Evolutionary conservation across 2,888 invertebrate genomes (phyloP).

Genomic region (Eupeodes latifasciatus): DNA sequence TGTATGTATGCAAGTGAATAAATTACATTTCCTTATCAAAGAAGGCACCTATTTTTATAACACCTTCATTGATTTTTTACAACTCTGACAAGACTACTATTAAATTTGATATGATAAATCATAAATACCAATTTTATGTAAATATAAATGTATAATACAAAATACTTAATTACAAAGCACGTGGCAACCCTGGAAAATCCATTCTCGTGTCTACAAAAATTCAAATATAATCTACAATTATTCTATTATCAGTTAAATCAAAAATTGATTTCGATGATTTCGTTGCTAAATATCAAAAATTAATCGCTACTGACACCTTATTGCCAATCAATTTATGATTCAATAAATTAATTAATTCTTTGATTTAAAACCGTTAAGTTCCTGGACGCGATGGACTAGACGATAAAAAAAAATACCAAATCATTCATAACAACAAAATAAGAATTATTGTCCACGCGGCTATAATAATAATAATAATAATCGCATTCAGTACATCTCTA

Average conservation of each 20-base stretch:
- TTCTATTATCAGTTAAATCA: conserved; percentile 14
- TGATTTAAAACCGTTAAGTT: conserved; percentile 57
- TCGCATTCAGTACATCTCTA: conserved; percentile 38
- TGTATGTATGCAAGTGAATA: too few relatives aligned
- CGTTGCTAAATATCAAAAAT: conserved; percentile 29
- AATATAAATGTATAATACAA: neutral
- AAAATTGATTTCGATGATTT: conserved; percentile 14
- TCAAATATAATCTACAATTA: neutral
- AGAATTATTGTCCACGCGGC: conserved; percentile 17
- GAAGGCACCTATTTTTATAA: neutral
- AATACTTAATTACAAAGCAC: neutral
- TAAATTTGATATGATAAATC: neutral
- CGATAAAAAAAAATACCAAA: conserved; percentile 37
- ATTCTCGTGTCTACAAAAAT: neutral
- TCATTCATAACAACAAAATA: conserved; percentile 22
- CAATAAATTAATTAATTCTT: conserved; percentile 72
- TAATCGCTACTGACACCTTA: conserved; percentile 63
- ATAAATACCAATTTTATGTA: neutral
- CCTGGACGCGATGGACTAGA: neutral
- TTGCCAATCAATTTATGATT: conserved; percentile 62
- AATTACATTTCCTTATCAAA: neutral
- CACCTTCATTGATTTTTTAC: conserved; percentile 10
- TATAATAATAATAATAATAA: neutral
- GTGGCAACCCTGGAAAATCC: neutral
- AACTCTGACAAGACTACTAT: neutral